phyloP scores from a whole-genome alignment of 2,113 vertebrate species.

The Hucho hucho region DNA sequence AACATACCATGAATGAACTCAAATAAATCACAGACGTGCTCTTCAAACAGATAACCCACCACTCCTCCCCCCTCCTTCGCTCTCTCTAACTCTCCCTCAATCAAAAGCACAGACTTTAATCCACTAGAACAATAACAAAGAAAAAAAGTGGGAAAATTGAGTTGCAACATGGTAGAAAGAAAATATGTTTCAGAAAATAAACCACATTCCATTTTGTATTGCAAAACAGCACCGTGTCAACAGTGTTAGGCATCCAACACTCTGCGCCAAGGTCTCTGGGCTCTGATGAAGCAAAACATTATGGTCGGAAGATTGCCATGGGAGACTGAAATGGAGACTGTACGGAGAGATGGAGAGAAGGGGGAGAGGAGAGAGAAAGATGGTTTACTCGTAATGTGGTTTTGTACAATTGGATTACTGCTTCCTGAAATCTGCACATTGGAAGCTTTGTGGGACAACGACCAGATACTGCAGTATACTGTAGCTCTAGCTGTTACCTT shows the following conservation, averaged over 20 bases:
- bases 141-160: neutral
- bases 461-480: neutral
- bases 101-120: constrained; percentile 7
- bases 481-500: neutral
- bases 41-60: constrained; percentile 8
- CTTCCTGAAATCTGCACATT: neutral
- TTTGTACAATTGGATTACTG: constrained; percentile 7
- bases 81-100: neutral
- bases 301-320: constrained; percentile 7
- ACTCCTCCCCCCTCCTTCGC: neutral
- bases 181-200: constrained; percentile 9
- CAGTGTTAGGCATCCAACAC: constrained; percentile 1
- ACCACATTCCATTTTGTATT: constrained; percentile 14
- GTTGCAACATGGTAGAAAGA: neutral
- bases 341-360: neutral
- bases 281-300: constrained; percentile 9
- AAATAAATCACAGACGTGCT: constrained; percentile 15
- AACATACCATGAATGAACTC: constrained; percentile 32
- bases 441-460: neutral
- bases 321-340: constrained; percentile 2
- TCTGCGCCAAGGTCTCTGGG: constrained; percentile 8
- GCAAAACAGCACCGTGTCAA: constrained; percentile 19
- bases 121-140: constrained; percentile 12
- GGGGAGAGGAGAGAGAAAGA: neutral
- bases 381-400: constrained; percentile 1